Evolutionary conservation across 2,797 vertebrate species (phyloP), one percentile per base, ranked within the genome.

Genomic region (Spinibarbus caldwelli): DNA sequence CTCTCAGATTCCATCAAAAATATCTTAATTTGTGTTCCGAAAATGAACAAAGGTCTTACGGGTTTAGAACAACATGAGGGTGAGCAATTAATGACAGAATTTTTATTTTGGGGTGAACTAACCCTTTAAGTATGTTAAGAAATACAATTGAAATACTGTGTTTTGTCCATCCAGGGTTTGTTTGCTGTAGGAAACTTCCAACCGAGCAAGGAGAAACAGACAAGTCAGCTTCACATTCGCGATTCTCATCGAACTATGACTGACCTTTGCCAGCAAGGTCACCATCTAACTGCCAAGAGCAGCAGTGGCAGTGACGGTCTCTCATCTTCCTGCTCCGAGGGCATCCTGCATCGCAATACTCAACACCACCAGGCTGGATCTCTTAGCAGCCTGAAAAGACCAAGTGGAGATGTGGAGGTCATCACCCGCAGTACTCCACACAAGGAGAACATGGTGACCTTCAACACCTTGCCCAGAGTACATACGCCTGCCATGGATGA

Each of bases 131-230:
- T 3, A 71, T 41, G 23, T 82, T 82, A 36, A 15, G 36, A 57
- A 81, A 71, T 70, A 38, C 6, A 10, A 47, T 12, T n/a, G 0
- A 34, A 23, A 77, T 45, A 19, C 17, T 84, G 49, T 84, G 49
- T 71, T 49, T 79, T 64, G 17, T 72, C 34, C 17, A 12, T 49
- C 15, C 87, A 99, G 98, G 97, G 97, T 4, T 90, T 98, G 59
- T 98, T 98, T 88, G 98, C 98, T 43, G 98, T 99, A 66, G 97
- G 97, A 68, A 99, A 99, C 90, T 99, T 99, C 89, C 95, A 97
- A 88, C 96, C 97, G 2, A 97, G 95, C 64, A 97, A 99, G 4
- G 97, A 98, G n/a, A 92, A 93, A 36, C 89, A 89, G 85, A 89
- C 93, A 73, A 90, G 87, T 80, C 86, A 87, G 14, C 92, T 90